These are phyloP conservation scores for Dicyrtoma fusca DNA, from an alignment of 2,888 invertebrate genomes.

Conservation along the genomic window DNA sequence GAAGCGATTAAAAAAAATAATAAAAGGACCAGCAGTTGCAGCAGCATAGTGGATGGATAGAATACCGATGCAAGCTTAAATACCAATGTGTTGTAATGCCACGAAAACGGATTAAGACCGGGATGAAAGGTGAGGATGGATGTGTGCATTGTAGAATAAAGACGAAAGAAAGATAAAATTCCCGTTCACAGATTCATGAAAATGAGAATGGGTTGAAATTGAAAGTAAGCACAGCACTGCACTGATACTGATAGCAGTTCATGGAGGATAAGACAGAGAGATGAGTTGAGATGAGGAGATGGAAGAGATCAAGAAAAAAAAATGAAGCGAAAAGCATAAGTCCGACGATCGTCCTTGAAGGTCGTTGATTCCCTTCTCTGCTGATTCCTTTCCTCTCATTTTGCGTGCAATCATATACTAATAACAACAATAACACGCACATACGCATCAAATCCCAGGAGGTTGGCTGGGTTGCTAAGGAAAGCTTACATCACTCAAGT, in stretches of 20 bases:
- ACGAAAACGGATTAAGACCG: not conserved
- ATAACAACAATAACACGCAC: conserved; percentile 2
- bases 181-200: not conserved
- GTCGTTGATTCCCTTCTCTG: conserved; percentile 34
- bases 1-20: not conserved
- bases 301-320: not conserved
- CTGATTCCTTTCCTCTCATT: conserved; percentile 15
- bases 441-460: too few relatives aligned
- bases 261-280: not conserved
- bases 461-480: too few relatives aligned
- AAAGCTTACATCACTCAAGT: too few relatives aligned
- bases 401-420: conserved; percentile 15
- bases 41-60: too few relatives aligned
- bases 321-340: conserved; percentile 27
- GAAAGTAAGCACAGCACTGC: too few relatives aligned
- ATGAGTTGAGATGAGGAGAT: not conserved
- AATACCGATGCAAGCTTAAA: not conserved
- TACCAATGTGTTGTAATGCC: not conserved
- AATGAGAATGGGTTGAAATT: not conserved
- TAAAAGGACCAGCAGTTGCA: not conserved
- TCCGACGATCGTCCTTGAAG: conserved; percentile 38
- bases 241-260: too few relatives aligned
- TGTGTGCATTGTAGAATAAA: too few relatives aligned
- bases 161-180: too few relatives aligned
- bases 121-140: not conserved